These are phyloP conservation scores for Brachyrhaphis roseni DNA, from an alignment of 2,797 vertebrate species.

Conservation along the genomic window DNA sequence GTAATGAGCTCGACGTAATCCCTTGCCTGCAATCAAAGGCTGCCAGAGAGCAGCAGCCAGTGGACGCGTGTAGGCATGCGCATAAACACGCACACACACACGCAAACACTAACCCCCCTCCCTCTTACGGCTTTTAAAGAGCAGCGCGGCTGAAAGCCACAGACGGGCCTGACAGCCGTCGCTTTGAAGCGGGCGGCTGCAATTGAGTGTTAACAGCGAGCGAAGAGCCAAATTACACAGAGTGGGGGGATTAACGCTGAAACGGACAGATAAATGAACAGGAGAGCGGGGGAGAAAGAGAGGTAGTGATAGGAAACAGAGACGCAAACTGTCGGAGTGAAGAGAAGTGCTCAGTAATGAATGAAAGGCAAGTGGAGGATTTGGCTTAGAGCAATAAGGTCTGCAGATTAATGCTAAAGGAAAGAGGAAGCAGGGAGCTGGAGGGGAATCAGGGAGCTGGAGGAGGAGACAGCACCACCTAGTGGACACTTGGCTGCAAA, in stretches of 20 bases:
- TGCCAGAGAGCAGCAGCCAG: slow-evolving; percentile 50
- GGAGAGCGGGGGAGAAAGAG: slow-evolving; percentile 30
- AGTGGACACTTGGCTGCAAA: slow-evolving; percentile 40
- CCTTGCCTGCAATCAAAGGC: slow-evolving; percentile 72
- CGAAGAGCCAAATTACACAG: slow-evolving; percentile 74
- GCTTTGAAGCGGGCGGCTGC: slow-evolving; percentile 72
- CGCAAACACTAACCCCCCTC: slow-evolving; percentile 2
- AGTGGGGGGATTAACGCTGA: slow-evolving; percentile 71
- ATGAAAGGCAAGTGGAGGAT: slow-evolving; percentile 66
- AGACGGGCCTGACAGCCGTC: slow-evolving; percentile 63
- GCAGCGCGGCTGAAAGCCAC: slow-evolving; percentile 55
- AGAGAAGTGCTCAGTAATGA: slow-evolving; percentile 69
- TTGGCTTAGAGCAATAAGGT: slow-evolving; percentile 66
- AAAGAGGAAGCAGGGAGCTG: slow-evolving; percentile 9
- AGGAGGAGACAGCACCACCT: slow-evolving; percentile 68
- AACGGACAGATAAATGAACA: slow-evolving; percentile 72
- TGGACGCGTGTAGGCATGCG: slow-evolving; percentile 27
- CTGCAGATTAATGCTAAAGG: slow-evolving; percentile 58
- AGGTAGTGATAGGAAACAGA: slow-evolving; percentile 31
- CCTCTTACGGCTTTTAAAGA: slow-evolving; percentile 47
- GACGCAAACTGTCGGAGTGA: slow-evolving; percentile 38
- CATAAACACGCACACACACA: slow-evolving; percentile 15
- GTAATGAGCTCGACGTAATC: slow-evolving; percentile 82
- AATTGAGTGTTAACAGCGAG: slow-evolving; percentile 72
- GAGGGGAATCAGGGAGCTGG: not conserved